These are phyloP conservation scores for Rhynchomys soricoides DNA, from an alignment of 2,113 vertebrate species.

Conservation along the genomic window DNA sequence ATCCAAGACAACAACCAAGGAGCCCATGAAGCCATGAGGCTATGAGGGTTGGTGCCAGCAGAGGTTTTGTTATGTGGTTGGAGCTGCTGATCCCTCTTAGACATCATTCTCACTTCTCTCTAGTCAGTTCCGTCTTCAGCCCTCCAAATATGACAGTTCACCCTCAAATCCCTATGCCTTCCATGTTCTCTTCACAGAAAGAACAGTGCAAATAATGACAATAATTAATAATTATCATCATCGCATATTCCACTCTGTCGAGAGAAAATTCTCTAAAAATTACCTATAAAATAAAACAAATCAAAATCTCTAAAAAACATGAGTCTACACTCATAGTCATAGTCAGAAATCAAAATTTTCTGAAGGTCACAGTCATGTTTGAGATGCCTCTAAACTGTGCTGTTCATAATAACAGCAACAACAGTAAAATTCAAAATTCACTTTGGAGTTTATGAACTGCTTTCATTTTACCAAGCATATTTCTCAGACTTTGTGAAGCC, in stretches of 20 bases:
- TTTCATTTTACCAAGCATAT: not conserved
- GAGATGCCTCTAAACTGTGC: constrained; percentile 30
- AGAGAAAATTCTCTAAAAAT: not conserved
- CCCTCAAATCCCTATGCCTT: not conserved
- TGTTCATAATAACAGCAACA: constrained; percentile 17
- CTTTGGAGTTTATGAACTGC: constrained; percentile 18
- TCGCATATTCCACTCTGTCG: not conserved
- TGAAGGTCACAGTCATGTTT: constrained; percentile 21
- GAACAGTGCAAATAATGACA: not conserved
- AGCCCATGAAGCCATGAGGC: not conserved
- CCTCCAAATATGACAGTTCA: not conserved
- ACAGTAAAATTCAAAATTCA: not conserved
- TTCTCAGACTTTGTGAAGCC: not conserved
- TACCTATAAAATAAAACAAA: constrained; percentile 18
- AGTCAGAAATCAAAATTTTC: constrained; percentile 37
- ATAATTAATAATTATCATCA: not conserved
- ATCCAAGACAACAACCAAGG: not conserved
- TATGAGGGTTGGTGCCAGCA: no score
- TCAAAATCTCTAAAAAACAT: not conserved
- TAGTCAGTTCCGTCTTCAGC: not conserved
- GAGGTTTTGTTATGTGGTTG: not conserved
- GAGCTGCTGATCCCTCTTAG: not conserved
- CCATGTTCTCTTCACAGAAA: not conserved
- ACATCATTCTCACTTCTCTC: not conserved
- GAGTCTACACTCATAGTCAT: not conserved